Percentiles rank a stretch among this genome's conserved stretches.
Evolutionary conservation across 1,140 invertebrate species (phyloP).

Genomic region (Vanessa atalanta): DNA sequence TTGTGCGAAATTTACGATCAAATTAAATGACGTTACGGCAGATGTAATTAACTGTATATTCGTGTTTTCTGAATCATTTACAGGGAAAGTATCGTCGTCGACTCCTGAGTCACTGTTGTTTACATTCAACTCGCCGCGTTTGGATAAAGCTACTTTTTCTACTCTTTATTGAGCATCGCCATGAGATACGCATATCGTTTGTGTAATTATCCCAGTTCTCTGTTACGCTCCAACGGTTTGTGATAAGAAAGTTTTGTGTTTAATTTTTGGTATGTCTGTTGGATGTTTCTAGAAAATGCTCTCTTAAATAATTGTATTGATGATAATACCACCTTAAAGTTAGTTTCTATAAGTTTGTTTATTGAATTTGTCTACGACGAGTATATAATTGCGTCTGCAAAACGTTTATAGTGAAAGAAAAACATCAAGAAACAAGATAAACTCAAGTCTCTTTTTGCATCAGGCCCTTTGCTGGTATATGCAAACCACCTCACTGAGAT

Average conservation of each 20-base stretch:
- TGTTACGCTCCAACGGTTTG: neutral
- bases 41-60: neutral
- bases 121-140: neutral
- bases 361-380: no score
- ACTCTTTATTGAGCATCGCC: constrained; percentile 6
- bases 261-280: neutral
- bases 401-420: no score
- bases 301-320: no score
- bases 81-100: constrained; percentile 15
- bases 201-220: neutral
- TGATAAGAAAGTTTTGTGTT: neutral
- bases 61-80: constrained; percentile 25
- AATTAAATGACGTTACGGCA: constrained; percentile 23
- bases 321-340: no score
- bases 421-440: no score
- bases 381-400: no score
- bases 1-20: constrained; percentile 15
- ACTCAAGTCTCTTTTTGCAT: no score
- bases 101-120: constrained; percentile 3
- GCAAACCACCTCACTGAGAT: no score
- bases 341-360: no score
- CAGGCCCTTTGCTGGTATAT: no score
- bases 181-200: neutral
- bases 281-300: neutral
- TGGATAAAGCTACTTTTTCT: constrained; percentile 17